Evolutionary conservation across 2,888 invertebrate species (phyloP).

Genomic region (Torymus tubicola): DNA sequence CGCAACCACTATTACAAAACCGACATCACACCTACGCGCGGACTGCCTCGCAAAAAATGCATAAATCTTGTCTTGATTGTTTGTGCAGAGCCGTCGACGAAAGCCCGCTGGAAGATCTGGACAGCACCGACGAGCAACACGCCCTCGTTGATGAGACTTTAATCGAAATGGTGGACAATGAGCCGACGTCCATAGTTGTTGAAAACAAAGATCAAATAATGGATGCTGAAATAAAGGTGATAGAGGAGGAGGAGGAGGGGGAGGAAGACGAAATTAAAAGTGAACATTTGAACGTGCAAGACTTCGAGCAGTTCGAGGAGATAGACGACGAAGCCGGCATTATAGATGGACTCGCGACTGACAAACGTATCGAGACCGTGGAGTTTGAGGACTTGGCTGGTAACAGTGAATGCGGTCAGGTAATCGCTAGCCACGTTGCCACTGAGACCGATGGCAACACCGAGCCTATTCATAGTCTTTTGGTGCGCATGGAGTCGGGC

Average conservation of each 20-base stretch:
- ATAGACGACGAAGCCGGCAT: not conserved
- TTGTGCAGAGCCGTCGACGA: constrained; percentile 51
- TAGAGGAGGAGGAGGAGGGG: not conserved
- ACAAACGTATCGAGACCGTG: no score
- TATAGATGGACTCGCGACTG: no score
- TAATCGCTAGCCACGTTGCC: no score
- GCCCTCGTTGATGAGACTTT: no score
- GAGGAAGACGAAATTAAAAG: constrained; percentile 40
- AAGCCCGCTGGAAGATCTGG: not conserved
- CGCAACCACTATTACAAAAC: no score
- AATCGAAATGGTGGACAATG: no score
- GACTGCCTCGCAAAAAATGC: constrained; percentile 37
- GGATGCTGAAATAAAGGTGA: not conserved
- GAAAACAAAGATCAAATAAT: no score
- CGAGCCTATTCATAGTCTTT: constrained; percentile 52
- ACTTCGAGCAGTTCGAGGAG: constrained; percentile 30
- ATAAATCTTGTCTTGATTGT: constrained; percentile 56
- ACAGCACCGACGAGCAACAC: not conserved
- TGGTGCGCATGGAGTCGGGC: constrained; percentile 51
- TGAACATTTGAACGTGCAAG: not conserved
- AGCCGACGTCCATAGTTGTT: no score
- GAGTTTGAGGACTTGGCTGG: no score
- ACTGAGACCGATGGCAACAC: not conserved
- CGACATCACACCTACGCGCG: no score
- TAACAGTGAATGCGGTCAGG: no score